These are phyloP conservation scores for Myotis planiceps DNA, from an alignment of 2,797 vertebrate species.

Conservation along the genomic window DNA sequence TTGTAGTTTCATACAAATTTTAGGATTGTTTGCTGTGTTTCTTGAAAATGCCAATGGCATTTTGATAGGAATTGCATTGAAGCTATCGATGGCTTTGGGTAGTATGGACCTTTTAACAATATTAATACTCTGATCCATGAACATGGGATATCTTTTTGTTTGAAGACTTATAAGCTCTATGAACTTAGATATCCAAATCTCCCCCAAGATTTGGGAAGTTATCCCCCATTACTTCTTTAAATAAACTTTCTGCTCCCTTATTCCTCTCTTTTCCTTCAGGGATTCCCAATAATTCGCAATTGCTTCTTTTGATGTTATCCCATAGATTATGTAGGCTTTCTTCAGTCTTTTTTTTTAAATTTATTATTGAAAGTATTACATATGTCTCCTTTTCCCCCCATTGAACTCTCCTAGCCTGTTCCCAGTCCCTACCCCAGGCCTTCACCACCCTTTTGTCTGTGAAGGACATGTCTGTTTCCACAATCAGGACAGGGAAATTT, in stretches of 20 bases:
- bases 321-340: not conserved
- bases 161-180: not conserved
- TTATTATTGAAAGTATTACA: no score
- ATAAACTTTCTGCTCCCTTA: not conserved
- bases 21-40: not conserved
- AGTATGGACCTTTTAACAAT: not conserved
- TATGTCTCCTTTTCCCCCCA: no score
- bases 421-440: no score
- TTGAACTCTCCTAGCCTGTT: no score
- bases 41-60: not conserved
- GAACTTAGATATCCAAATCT: not conserved
- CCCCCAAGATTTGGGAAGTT: not conserved
- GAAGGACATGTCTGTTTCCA: conserved; percentile 5
- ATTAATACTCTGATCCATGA: not conserved
- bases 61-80: not conserved
- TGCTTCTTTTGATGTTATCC: not conserved
- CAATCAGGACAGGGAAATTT: not conserved
- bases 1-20: not conserved
- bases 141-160: not conserved
- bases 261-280: not conserved
- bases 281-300: not conserved
- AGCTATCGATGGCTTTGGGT: not conserved
- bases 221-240: not conserved
- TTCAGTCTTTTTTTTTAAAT: not conserved
- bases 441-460: no score